Conservation (phyloP, 1,140 invertebrate species). For the Drosophila tsacasi region DNA sequence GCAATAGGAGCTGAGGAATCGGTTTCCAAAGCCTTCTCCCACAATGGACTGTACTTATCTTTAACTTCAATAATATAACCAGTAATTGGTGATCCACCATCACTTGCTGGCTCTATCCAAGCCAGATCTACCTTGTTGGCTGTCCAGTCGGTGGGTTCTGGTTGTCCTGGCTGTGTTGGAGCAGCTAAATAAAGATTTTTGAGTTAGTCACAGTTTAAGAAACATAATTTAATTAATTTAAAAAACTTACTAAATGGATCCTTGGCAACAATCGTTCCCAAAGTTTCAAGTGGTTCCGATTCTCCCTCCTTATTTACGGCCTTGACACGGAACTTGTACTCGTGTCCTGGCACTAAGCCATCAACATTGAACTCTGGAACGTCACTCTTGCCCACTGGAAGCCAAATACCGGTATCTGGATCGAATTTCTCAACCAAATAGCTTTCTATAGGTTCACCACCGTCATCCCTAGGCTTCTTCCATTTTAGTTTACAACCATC, state of each 20-base stretch:
- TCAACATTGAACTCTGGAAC: slow-evolving; percentile 95
- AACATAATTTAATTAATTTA: too few relatives aligned
- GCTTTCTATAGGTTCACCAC: slow-evolving; percentile 96
- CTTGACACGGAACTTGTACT: slow-evolving; percentile 99
- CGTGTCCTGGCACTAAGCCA: slow-evolving; percentile 95
- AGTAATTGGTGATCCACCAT: slow-evolving; percentile 96
- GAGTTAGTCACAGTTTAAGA: neutral
- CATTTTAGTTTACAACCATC: slow-evolving; percentile 98
- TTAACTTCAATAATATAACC: slow-evolving; percentile 99
- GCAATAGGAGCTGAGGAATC: slow-evolving; percentile 90
- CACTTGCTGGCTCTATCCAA: slow-evolving; percentile 92
- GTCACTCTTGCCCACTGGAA: slow-evolving; percentile 93
- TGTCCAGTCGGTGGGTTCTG: slow-evolving; percentile 96
- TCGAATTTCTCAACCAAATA: slow-evolving; percentile 99
- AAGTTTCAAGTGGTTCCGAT: slow-evolving; percentile 97
- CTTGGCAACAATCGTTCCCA: slow-evolving; percentile 96
- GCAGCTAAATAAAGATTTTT: slow-evolving; percentile 85
- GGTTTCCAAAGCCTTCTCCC: slow-evolving; percentile 95
- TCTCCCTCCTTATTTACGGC: slow-evolving; percentile 98
- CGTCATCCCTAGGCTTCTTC: slow-evolving; percentile 99
- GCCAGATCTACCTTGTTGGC: slow-evolving; percentile 95
- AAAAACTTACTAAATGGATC: slow-evolving; percentile 92
- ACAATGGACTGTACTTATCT: slow-evolving; percentile 96
- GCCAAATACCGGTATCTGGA: slow-evolving; percentile 95
- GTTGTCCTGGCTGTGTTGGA: slow-evolving; percentile 93